Evolutionary conservation across 2,888 invertebrate species (phyloP).

Genomic region (Tipula confusa): DNA sequence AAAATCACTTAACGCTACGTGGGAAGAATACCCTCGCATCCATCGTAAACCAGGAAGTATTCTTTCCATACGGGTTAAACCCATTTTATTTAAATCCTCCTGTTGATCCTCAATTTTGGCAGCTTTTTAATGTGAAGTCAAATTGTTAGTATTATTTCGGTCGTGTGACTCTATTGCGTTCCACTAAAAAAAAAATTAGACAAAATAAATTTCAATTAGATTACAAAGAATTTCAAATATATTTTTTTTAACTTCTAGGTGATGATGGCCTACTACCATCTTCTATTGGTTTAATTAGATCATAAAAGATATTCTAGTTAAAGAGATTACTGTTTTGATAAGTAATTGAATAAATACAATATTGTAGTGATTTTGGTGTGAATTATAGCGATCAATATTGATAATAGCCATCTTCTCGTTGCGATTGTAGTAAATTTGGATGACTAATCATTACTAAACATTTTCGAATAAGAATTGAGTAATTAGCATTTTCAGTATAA

Average conservation of each 20-base stretch:
- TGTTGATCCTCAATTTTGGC: neutral
- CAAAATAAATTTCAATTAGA: neutral
- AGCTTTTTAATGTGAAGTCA: neutral
- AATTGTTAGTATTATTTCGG: neutral
- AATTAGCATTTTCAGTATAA: neutral
- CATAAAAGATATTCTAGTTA: neutral
- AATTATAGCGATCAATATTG: neutral
- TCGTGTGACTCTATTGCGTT: neutral
- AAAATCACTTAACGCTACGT: constrained; percentile 74
- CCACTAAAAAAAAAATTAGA: neutral
- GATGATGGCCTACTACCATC: neutral
- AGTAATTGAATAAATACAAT: neutral
- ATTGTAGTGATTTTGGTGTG: neutral
- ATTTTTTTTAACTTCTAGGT: neutral
- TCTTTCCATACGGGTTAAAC: constrained; percentile 34
- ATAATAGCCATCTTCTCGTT: neutral
- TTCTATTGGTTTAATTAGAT: constrained; percentile 7
- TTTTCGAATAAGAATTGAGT: neutral
- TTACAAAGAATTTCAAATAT: neutral
- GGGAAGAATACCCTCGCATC: constrained; percentile 69
- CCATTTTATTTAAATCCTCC: neutral
- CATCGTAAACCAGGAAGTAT: constrained; percentile 56
- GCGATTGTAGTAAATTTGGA: neutral
- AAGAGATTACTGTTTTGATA: neutral
- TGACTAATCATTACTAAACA: too few species aligned